These are phyloP conservation scores for Andrena cerasifolii DNA, from an alignment of 1,140 invertebrate genomes.

Conservation along the genomic window DNA sequence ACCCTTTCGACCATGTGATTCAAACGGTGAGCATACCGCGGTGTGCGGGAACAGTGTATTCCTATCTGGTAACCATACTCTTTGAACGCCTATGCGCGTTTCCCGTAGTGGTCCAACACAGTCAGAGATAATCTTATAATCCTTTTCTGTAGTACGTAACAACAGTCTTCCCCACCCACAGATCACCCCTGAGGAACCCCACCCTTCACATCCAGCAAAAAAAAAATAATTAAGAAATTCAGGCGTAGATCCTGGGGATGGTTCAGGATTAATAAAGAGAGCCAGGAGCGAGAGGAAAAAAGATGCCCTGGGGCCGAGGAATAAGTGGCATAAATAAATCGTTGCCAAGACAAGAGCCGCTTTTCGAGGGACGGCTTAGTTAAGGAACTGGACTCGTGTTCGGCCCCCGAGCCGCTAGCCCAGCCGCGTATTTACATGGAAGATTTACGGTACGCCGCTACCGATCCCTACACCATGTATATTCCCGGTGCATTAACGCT, in stretches of 20 bases:
- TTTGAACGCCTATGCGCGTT: too few species aligned
- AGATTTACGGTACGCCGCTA: constrained; percentile 61
- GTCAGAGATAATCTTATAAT: too few species aligned
- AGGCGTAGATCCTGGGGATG: background rate
- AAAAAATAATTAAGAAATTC: background rate
- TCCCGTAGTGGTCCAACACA: too few species aligned
- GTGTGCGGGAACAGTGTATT: too few species aligned
- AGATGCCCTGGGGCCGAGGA: background rate
- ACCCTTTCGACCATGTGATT: too few species aligned
- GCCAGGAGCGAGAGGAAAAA: background rate
- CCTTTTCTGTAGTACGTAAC: too few species aligned
- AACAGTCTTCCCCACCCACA: too few species aligned
- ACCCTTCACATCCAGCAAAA: too few species aligned
- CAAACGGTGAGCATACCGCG: too few species aligned
- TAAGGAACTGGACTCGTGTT: constrained; percentile 38
- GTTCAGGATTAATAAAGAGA: background rate
- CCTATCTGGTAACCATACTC: too few species aligned
- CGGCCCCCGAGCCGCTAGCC: constrained; percentile 30
- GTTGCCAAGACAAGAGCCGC: constrained; percentile 9
- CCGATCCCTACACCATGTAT: constrained; percentile 38
- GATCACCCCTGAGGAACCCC: too few species aligned
- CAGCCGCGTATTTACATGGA: constrained; percentile 56
- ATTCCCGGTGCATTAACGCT: constrained; percentile 57
- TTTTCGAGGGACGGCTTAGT: constrained; percentile 46
- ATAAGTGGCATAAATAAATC: constrained; percentile 38